Base-by-base conservation (phyloP, 2,113 vertebrate genomes). In the Prunella himalayana region DNA sequence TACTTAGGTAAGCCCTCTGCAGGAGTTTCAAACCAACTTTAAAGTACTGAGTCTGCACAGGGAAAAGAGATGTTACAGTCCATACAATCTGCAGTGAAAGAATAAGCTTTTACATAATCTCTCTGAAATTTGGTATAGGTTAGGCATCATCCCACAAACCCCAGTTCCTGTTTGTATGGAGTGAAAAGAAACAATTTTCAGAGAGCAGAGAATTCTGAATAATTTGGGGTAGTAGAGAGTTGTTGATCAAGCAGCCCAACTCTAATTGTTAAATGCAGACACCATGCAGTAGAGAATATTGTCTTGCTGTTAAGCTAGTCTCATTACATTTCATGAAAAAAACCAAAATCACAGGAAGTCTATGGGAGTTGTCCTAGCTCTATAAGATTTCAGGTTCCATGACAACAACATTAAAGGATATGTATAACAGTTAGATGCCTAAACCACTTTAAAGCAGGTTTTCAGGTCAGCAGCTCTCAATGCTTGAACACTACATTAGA, bases 21-120 rank as follows among this genome's bases (percentile, higher is more conserved):
- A 81, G 80, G 86, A 88, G 17, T 88, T 94, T 86, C 51, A 81
- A 51, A 68, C 77, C 35, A 88, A 49, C 69, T 94, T 95, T 78
- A 54, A 92, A 94, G 60, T 27, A 70, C 39, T 17, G 27, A 72
- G 16, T 68, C 45, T 93, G 75, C 28, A 73, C 3, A 64, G 28
- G 28, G 31, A 13, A 63, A 51, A 78, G 47, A 82, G 30, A 28
- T 71, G 4, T 66, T 73, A 70, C 1, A 24, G 37, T 19, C 42
- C 37, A 37, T 31, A 3, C 7, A 39, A 6, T 37, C 47, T 81
- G 18, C 42, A 42, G 30, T 25, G 51, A n/a, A 88, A 69, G n/a
- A 80, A 57, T 9, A 60, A 57, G 15, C 6, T 88, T 86, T 80
- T 59, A 51, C 4, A 25, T 33, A 70, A 49, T 61, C 3, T 50